A percentile compares a stretch with the other conserved stretches of the same genome.
Conservation (phyloP, 2,888 invertebrate genomes). For the Drosophila nr. fundita region DNA sequence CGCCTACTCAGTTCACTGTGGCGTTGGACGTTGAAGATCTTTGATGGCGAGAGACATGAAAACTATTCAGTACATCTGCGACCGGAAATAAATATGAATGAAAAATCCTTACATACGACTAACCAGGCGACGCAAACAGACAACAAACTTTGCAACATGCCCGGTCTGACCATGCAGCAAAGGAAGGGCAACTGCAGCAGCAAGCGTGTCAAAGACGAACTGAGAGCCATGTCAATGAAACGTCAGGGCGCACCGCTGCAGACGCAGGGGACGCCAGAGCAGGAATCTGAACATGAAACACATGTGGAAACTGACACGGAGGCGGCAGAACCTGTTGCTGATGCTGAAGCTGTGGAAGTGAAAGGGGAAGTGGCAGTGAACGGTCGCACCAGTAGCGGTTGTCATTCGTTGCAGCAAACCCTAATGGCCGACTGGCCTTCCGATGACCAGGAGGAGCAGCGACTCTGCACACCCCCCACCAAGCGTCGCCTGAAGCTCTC, state of each 20-base stretch:
- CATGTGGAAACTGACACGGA: neutral
- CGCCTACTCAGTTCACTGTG: too few species aligned
- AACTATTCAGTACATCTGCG: too few species aligned
- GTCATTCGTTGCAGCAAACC: neutral
- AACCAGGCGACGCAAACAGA: neutral
- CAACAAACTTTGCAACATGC: conserved; percentile 28
- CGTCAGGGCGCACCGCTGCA: neutral
- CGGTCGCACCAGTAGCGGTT: neutral
- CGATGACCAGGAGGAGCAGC: neutral
- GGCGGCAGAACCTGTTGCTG: neutral
- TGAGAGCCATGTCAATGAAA: too few species aligned
- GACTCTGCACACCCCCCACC: too few species aligned
- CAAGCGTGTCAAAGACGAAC: neutral
- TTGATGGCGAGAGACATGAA: too few species aligned
- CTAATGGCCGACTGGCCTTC: neutral
- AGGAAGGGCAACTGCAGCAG: neutral
- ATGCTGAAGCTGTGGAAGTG: neutral
- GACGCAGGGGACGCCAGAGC: neutral
- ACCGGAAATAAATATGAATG: too few species aligned
- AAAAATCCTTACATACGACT: too few species aligned
- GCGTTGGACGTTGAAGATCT: too few species aligned
- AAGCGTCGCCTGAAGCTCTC: too few species aligned
- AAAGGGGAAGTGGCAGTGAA: neutral
- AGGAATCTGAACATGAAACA: neutral
- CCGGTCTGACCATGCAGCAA: neutral